Percentiles rank a stretch among this genome's conserved stretches.
phyloP scores from a whole-genome alignment of 1,140 invertebrate genomes.

The Lysiphlebus fabarum region DNA sequence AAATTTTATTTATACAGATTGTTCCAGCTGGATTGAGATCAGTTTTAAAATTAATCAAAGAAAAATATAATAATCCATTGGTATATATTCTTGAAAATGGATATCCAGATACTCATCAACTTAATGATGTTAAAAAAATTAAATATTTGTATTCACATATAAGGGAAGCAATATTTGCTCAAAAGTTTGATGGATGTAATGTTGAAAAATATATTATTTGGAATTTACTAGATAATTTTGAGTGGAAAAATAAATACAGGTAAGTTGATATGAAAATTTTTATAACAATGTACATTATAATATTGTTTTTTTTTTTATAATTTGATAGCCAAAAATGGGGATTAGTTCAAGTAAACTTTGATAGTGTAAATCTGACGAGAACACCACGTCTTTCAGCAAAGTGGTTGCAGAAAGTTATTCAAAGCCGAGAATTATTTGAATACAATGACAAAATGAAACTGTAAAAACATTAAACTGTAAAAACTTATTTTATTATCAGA shows the following conservation, averaged over 20 bases:
- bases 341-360: constrained; percentile 59
- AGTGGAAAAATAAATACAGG: constrained; percentile 67
- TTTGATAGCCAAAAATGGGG: constrained; percentile 58
- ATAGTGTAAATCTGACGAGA: constrained; percentile 39
- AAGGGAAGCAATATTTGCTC: constrained; percentile 6
- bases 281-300: background rate
- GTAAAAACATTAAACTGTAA: no score
- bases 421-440: no score
- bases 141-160: constrained; percentile 50
- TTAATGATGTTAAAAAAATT: constrained; percentile 54
- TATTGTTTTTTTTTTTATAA: constrained; percentile 17
- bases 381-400: constrained; percentile 1
- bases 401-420: background rate
- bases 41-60: constrained; percentile 67
- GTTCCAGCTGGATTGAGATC: constrained; percentile 68
- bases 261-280: constrained; percentile 52
- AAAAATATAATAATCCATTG: constrained; percentile 64
- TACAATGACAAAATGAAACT: no score
- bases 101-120: constrained; percentile 58
- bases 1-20: constrained; percentile 24
- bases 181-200: constrained; percentile 59
- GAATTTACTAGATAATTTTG: constrained; percentile 76
- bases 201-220: constrained; percentile 67
- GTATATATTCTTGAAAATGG: constrained; percentile 79
- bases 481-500: no score